Evolutionary conservation across 1,140 invertebrate species (phyloP).

Genomic region (Leucophenga varia): DNA sequence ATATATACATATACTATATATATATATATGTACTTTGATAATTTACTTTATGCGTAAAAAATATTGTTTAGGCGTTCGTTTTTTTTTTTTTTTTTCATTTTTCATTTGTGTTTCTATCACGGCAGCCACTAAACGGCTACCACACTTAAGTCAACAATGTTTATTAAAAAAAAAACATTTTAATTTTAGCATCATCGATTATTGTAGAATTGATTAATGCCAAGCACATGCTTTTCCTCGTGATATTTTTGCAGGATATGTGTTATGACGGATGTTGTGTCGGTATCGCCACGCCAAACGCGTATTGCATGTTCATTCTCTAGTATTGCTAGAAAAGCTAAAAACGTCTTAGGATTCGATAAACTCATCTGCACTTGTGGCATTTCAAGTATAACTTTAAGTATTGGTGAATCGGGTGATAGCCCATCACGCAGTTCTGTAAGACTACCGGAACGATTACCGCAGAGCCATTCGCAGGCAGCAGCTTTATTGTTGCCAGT

Average conservation of each 20-base stretch:
- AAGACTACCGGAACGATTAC: constrained; percentile 44
- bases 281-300: constrained; percentile 53
- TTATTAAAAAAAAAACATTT: too few relatives aligned
- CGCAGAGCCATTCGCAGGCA: constrained; percentile 54
- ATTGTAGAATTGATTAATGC: constrained; percentile 53
- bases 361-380: constrained; percentile 54
- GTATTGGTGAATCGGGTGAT: constrained; percentile 48
- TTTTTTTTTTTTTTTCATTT: too few relatives aligned
- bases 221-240: constrained; percentile 55
- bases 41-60: constrained; percentile 31
- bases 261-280: constrained; percentile 52
- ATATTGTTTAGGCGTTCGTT: constrained; percentile 14
- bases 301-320: constrained; percentile 55
- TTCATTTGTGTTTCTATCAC: too few relatives aligned
- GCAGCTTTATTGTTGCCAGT: constrained; percentile 53
- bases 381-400: constrained; percentile 50
- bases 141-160: too few relatives aligned
- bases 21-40: too few relatives aligned
- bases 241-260: constrained; percentile 56
- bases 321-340: constrained; percentile 52
- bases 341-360: constrained; percentile 52
- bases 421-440: constrained; percentile 48
- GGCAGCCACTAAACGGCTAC: constrained; percentile 28
- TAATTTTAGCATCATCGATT: constrained; percentile 35
- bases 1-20: too few relatives aligned